phyloP scores from a whole-genome alignment of 64 coral and sea anemone genomes.

The Dendronephthya gigantea region DNA sequence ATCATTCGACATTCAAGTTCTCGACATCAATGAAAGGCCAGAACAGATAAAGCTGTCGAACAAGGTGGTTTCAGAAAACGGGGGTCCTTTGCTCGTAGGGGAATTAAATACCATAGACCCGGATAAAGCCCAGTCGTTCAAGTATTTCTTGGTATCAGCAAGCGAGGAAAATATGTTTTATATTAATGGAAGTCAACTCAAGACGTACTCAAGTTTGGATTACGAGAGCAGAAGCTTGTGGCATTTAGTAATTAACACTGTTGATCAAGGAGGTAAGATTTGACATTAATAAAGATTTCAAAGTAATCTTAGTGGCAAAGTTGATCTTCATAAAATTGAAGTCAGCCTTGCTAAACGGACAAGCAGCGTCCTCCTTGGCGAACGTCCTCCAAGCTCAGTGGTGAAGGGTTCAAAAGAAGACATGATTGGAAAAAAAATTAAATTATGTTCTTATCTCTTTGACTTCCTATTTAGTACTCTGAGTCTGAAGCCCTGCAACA shows the following conservation, averaged over 20 bases:
- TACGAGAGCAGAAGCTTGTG: constrained; percentile 46
- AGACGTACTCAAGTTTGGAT: constrained; percentile 61
- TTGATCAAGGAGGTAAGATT: constrained; percentile 56
- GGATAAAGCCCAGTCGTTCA: constrained; percentile 72
- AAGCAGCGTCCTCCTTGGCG: too few species aligned
- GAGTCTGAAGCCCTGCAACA: too few species aligned
- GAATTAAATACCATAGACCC: constrained; percentile 48
- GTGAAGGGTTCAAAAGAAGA: too few species aligned
- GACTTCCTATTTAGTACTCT: too few species aligned
- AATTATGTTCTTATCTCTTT: too few species aligned
- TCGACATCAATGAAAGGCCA: constrained; percentile 40
- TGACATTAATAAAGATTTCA: too few species aligned
- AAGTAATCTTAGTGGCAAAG: too few species aligned
- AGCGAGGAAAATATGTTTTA: constrained; percentile 37
- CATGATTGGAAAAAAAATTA: too few species aligned
- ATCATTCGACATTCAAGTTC: constrained; percentile 15
- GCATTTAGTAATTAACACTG: constrained; percentile 42
- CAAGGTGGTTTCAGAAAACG: constrained; percentile 43
- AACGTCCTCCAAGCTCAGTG: too few species aligned
- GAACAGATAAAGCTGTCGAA: constrained; percentile 37
- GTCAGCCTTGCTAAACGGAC: too few species aligned
- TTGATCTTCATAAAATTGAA: too few species aligned
- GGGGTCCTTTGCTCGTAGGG: constrained; percentile 39
- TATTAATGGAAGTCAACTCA: constrained; percentile 41
- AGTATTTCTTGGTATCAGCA: constrained; percentile 30